Evolutionary conservation across 2,113 vertebrate genomes (phyloP).

Genomic region (Istiophorus platypterus): DNA sequence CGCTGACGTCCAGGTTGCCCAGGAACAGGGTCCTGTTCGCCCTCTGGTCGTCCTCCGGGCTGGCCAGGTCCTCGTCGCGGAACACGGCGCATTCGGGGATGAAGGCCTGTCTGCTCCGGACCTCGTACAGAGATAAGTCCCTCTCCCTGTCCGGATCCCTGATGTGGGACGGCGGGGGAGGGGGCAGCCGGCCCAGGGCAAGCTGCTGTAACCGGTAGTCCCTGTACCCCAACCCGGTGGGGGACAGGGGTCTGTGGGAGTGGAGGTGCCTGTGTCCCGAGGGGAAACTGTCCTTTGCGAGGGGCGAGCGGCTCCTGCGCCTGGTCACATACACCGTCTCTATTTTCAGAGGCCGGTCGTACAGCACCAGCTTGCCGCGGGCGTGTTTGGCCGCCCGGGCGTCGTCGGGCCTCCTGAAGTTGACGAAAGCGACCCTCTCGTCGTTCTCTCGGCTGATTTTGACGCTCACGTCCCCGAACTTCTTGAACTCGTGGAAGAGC

Average conservation of each 20-base stretch:
- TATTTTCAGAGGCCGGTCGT: slow-evolving; percentile 94
- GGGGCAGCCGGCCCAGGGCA: slow-evolving; percentile 91
- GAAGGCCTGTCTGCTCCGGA: slow-evolving; percentile 88
- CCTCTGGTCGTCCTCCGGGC: slow-evolving; percentile 93
- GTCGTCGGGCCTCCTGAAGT: slow-evolving; percentile 94
- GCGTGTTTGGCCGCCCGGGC: slow-evolving; percentile 95
- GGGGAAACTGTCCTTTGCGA: slow-evolving; percentile 88
- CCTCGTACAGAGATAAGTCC: slow-evolving; percentile 91
- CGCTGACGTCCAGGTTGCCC: slow-evolving; percentile 93
- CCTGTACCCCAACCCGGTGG: slow-evolving; percentile 89
- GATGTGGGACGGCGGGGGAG: slow-evolving; percentile 86
- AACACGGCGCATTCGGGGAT: slow-evolving; percentile 89
- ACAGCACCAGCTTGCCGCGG: slow-evolving; percentile 92
- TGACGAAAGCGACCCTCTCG: slow-evolving; percentile 94
- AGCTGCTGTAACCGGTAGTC: slow-evolving; percentile 95
- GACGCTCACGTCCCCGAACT: slow-evolving; percentile 96
- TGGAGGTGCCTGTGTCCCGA: slow-evolving; percentile 83
- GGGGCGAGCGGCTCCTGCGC: slow-evolving; percentile 90
- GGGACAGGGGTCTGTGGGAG: slow-evolving; percentile 89
- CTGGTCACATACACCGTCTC: slow-evolving; percentile 90
- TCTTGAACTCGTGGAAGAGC: slow-evolving; percentile 96
- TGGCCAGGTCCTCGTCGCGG: slow-evolving; percentile 90
- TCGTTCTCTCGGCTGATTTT: slow-evolving; percentile 93
- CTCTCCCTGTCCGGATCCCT: slow-evolving; percentile 91
- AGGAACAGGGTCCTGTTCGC: slow-evolving; percentile 97